Evolutionary conservation across 2,797 vertebrate genomes (phyloP).

Genomic region (Channallabes apus): DNA sequence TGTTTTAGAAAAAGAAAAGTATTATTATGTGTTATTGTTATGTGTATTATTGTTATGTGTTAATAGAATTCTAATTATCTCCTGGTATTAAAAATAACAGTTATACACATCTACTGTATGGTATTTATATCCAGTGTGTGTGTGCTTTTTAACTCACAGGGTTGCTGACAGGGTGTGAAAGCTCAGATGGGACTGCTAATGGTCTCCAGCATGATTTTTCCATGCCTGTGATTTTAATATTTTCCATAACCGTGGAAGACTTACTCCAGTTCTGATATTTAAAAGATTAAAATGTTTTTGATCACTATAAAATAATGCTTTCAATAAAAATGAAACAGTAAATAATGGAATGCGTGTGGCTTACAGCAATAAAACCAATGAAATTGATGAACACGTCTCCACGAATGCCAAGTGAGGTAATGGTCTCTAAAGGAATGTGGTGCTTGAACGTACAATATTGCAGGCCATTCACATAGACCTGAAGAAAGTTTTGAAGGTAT

Average conservation of each 20-base stretch:
- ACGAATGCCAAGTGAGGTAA: neutral
- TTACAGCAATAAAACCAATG: constrained; percentile 32
- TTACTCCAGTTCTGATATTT: constrained; percentile 11
- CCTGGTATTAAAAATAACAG: neutral
- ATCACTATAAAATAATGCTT: neutral
- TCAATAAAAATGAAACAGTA: neutral
- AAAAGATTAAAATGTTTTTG: neutral
- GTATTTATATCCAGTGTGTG: no score
- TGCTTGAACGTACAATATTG: constrained; percentile 20
- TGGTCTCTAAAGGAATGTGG: neutral
- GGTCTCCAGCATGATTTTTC: neutral
- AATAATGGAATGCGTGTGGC: neutral
- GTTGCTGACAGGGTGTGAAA: neutral
- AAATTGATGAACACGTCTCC: constrained; percentile 25
- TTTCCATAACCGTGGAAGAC: neutral
- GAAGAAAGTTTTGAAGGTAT: neutral
- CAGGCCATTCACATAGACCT: constrained; percentile 32
- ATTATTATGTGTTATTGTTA: no score
- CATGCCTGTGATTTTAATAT: constrained; percentile 6
- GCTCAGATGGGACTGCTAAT: neutral
- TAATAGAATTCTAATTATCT: neutral
- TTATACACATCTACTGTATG: no score
- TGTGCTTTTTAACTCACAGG: constrained; percentile 7
- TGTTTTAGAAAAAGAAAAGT: neutral
- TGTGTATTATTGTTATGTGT: no score